Percentiles rank a stretch among this genome's conserved stretches.
Conservation (phyloP, 2,113 vertebrate species). For the Malurus elegans region DNA sequence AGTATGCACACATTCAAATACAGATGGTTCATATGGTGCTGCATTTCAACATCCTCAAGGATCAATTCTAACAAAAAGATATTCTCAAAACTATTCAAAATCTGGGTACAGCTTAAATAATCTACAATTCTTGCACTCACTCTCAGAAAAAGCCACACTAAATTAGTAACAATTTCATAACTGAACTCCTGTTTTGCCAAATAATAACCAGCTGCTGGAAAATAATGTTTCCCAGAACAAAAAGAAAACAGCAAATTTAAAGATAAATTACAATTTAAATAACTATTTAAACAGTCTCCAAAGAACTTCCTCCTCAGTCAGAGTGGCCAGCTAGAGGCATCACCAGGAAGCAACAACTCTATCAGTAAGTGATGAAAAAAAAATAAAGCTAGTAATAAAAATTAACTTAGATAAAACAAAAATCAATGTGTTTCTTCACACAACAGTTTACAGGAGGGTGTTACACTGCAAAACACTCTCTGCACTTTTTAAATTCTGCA, state of each 20-base stretch:
- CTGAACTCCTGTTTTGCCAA: not conserved
- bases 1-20: not conserved
- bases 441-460: not conserved
- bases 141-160: not conserved
- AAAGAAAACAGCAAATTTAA: not conserved
- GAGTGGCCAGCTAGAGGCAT: not conserved
- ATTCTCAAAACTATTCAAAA: not conserved
- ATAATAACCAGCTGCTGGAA: not conserved
- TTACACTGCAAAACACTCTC: not conserved
- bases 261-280: not conserved
- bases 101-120: not conserved
- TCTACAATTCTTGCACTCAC: not conserved
- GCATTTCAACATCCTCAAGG: not conserved
- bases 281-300: not conserved
- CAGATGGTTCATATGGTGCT: not conserved
- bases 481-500: not conserved
- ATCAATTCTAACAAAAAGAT: not conserved
- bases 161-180: slow-evolving; percentile 15
- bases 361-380: not conserved
- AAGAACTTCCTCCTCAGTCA: not conserved
- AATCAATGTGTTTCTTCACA: not conserved
- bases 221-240: not conserved
- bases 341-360: not conserved
- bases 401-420: not conserved
- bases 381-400: not conserved